Evolutionary conservation across 2,888 invertebrate species (phyloP).

Genomic region (Athripsodes cinereus): DNA sequence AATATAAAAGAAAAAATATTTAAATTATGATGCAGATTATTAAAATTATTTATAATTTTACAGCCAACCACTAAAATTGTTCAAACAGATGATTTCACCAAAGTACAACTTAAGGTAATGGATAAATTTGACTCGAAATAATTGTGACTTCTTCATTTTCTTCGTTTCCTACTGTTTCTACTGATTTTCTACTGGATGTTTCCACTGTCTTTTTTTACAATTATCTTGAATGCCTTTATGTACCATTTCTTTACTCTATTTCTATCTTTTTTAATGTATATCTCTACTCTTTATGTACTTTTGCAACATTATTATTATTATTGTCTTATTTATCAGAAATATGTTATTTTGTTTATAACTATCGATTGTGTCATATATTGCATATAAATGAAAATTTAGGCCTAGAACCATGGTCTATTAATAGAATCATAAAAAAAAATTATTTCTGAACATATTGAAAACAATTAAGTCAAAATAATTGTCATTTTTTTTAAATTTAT

Average conservation of each 20-base stretch:
- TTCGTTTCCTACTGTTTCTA: slow-evolving; percentile 5
- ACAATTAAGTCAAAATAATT: too few relatives aligned
- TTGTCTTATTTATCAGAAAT: too few relatives aligned
- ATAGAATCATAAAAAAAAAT: too few relatives aligned
- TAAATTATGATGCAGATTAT: neutral
- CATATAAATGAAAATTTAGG: too few relatives aligned
- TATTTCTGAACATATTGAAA: too few relatives aligned
- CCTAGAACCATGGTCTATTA: too few relatives aligned
- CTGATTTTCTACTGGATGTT: slow-evolving; percentile 3
- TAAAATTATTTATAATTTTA: slow-evolving; percentile 19
- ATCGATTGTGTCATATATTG: too few relatives aligned
- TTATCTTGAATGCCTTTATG: neutral
- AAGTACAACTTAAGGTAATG: slow-evolving; percentile 27
- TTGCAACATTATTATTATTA: too few relatives aligned
- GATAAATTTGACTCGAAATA: neutral
- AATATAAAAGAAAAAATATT: neutral
- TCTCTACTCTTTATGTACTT: neutral
- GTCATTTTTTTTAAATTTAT: too few relatives aligned
- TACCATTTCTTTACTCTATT: too few relatives aligned
- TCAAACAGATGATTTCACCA: slow-evolving; percentile 24
- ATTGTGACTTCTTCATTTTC: neutral
- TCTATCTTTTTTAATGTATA: neutral
- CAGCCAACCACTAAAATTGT: slow-evolving; percentile 24
- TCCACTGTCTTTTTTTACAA: neutral
- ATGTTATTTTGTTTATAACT: too few relatives aligned